phyloP scores from a whole-genome alignment of 2,888 invertebrate species.

The Alviniconcha strummeri region DNA sequence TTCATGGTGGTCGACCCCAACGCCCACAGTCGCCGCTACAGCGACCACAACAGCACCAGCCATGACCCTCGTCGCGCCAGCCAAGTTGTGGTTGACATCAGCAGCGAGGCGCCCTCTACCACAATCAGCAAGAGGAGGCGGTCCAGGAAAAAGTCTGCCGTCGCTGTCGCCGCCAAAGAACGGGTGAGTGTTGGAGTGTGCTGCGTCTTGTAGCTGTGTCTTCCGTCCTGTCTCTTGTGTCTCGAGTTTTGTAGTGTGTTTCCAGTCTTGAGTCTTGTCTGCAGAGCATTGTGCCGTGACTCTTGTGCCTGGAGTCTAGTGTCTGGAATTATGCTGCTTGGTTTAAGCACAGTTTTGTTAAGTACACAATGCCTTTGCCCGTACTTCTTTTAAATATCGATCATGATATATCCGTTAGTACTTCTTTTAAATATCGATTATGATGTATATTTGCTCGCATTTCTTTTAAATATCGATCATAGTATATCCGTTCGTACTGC shows the following conservation, averaged over 20 bases:
- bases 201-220: background rate
- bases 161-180: slow-evolving; percentile 2
- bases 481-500: too few relatives aligned
- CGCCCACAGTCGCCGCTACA: slow-evolving; percentile 43
- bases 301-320: background rate
- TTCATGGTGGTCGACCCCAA: slow-evolving; percentile 53
- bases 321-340: background rate
- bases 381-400: background rate
- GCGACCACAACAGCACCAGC: slow-evolving; percentile 33
- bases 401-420: background rate
- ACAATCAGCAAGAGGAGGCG: slow-evolving; percentile 32
- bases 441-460: too few relatives aligned
- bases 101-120: slow-evolving; percentile 24
- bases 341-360: background rate
- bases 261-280: background rate
- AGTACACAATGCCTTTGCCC: background rate
- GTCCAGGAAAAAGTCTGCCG: slow-evolving; percentile 34
- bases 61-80: slow-evolving; percentile 32
- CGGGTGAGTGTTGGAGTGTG: background rate
- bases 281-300: too few relatives aligned
- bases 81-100: slow-evolving; percentile 37
- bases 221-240: background rate
- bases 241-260: background rate
- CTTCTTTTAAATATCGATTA: too few relatives aligned
- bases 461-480: too few relatives aligned